Evolutionary conservation across 2,113 vertebrate species (phyloP).

Genomic region (Otolemur garnettii): DNA sequence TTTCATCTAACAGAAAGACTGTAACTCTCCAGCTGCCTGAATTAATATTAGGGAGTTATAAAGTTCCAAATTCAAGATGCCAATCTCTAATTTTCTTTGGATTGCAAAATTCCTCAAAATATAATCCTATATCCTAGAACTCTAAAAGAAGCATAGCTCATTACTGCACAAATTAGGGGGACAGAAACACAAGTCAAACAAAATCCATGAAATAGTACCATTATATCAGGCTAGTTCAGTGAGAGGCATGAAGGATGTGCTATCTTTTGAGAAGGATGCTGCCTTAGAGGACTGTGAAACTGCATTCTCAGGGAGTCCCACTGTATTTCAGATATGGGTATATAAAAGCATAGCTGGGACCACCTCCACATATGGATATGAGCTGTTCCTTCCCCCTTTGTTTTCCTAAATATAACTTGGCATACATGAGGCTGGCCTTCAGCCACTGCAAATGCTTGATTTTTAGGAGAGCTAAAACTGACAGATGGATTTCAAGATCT

Average conservation of each 20-base stretch:
- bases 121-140: background rate
- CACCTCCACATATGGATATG: background rate
- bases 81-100: background rate
- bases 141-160: background rate
- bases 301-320: background rate
- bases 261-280: background rate
- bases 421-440: background rate
- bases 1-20: conserved; percentile 34
- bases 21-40: background rate
- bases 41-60: background rate
- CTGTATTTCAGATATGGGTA: background rate
- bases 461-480: background rate
- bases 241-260: background rate
- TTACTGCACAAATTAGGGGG: background rate
- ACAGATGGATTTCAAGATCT: background rate
- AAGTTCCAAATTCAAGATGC: background rate
- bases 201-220: background rate
- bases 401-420: conserved; percentile 1
- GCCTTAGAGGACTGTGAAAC: background rate
- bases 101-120: conserved; percentile 19
- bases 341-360: background rate
- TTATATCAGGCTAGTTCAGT: background rate
- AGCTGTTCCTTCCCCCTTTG: background rate
- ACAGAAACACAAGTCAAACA: background rate
- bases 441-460: no score